These are phyloP conservation scores for Andricus quercusramuli DNA, from an alignment of 2,888 invertebrate genomes.

Conservation along the genomic window DNA sequence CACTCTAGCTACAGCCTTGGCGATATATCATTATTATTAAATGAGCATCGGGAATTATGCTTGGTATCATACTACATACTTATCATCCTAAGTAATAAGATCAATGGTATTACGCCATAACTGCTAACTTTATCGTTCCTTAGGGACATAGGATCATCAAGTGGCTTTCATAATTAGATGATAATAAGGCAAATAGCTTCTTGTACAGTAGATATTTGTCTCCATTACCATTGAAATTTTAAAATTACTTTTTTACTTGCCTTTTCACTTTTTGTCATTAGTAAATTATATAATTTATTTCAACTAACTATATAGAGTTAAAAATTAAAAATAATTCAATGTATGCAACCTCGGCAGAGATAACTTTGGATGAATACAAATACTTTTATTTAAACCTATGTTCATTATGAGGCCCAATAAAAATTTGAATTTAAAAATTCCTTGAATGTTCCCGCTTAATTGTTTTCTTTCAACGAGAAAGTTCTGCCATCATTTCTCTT, in stretches of 20 bases:
- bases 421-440: too few species aligned
- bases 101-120: slow-evolving; percentile 19
- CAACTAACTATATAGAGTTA: too few species aligned
- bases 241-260: background rate
- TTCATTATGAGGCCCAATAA: too few species aligned
- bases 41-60: slow-evolving; percentile 18
- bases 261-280: background rate
- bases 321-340: too few species aligned
- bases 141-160: background rate
- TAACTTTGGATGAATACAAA: too few species aligned
- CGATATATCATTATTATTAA: slow-evolving; percentile 37
- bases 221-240: background rate
- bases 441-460: too few species aligned
- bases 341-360: too few species aligned
- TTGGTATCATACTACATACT: slow-evolving; percentile 17
- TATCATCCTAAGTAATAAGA: slow-evolving; percentile 22
- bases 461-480: too few species aligned
- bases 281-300: background rate
- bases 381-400: too few species aligned
- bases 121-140: slow-evolving; percentile 18
- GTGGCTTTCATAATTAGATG: slow-evolving; percentile 8
- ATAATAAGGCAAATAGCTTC: slow-evolving; percentile 2
- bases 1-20: slow-evolving; percentile 5
- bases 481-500: too few species aligned
- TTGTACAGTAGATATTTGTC: background rate